phyloP scores from a whole-genome alignment of 1,140 invertebrate genomes.

The Pogonognathellus flavescens region DNA sequence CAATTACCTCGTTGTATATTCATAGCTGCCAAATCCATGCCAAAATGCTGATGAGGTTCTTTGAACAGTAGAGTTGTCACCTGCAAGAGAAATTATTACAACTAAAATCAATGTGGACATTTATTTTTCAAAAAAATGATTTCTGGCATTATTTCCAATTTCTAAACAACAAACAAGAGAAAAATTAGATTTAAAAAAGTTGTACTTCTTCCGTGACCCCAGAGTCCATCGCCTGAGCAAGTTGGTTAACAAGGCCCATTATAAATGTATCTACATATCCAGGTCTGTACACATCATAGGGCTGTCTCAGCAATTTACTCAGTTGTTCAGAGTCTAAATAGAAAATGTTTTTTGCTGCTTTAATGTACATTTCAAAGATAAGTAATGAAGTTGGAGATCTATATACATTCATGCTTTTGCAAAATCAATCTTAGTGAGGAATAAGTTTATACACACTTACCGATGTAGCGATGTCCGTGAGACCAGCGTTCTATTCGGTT shows the following conservation, averaged over 20 bases:
- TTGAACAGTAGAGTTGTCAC: conserved; percentile 71
- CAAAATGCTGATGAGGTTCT: conserved; percentile 69
- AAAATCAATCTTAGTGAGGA: background rate
- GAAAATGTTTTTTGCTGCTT: no score
- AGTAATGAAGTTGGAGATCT: no score
- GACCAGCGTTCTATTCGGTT: conserved; percentile 92
- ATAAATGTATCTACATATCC: conserved; percentile 92
- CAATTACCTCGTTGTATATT: conserved; percentile 71
- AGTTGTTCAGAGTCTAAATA: conserved; percentile 86
- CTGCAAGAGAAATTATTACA: conserved; percentile 61
- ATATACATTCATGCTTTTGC: background rate
- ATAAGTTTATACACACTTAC: conserved; percentile 71
- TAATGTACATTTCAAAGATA: no score
- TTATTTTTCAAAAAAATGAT: background rate
- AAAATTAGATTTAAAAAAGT: background rate
- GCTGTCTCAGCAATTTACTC: conserved; percentile 88
- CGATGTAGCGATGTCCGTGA: conserved; percentile 92
- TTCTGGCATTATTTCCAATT: background rate
- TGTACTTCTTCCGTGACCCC: conserved; percentile 89
- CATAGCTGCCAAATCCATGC: conserved; percentile 71
- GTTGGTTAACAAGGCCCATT: conserved; percentile 94
- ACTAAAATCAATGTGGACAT: background rate
- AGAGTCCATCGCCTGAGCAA: conserved; percentile 94
- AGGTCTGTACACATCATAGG: conserved; percentile 90
- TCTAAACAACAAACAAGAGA: background rate